Conservation (phyloP, 23 tunicate genomes). For the Diplosoma virens region DNA sequence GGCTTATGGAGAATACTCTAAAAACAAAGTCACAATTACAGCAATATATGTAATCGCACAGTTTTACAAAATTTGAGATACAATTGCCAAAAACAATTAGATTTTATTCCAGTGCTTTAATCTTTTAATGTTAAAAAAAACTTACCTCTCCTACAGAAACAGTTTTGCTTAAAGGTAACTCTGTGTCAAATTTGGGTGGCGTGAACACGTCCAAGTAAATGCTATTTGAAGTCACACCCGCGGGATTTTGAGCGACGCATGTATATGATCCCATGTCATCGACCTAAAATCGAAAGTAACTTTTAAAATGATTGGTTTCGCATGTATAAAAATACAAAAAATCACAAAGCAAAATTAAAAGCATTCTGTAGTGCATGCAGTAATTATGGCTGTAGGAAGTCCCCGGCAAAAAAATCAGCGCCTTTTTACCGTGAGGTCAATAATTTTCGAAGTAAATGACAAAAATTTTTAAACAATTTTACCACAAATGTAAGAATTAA, state of each 20-base stretch:
- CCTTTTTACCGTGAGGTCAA: not conserved
- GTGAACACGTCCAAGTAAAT: conserved; percentile 61
- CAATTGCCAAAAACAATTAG: too few species aligned
- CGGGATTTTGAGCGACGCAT: conserved; percentile 93
- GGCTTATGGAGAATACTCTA: too few species aligned
- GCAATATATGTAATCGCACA: too few species aligned
- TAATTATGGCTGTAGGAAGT: not conserved
- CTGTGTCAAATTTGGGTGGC: conserved; percentile 47
- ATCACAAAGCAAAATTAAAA: too few species aligned
- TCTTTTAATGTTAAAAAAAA: too few species aligned
- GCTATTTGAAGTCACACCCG: conserved; percentile 61
- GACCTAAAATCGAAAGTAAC: conserved; percentile 15
- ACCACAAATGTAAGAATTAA: too few species aligned
- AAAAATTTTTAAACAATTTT: too few species aligned
- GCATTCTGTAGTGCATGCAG: not conserved
- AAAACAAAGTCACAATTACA: too few species aligned
- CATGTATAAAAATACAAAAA: too few species aligned
- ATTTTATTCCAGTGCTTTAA: too few species aligned
- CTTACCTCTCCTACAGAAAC: conserved; percentile 83
- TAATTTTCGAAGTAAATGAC: too few species aligned
- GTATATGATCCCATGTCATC: conserved; percentile 66
- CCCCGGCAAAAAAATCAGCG: not conserved
- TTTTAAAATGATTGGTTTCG: not conserved
- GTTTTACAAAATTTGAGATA: too few species aligned
- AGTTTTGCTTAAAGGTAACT: conserved; percentile 32